Conservation (phyloP, 1,140 invertebrate genomes). For the Drosophila persimilis region DNA sequence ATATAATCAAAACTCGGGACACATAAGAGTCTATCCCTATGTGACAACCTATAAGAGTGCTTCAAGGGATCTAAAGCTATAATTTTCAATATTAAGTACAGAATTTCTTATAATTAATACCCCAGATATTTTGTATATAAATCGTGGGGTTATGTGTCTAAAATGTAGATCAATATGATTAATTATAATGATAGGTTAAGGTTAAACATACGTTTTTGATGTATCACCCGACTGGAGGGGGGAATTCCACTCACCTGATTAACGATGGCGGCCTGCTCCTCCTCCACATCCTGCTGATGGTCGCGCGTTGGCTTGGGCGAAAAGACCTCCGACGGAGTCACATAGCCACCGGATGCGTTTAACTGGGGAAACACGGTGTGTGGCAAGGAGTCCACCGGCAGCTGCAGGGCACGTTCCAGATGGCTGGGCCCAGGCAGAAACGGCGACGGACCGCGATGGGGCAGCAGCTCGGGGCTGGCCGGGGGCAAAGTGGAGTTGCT, state of each 20-base stretch:
- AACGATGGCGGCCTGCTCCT: slow-evolving; percentile 82
- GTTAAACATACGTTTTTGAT: background rate
- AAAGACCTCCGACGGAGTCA: slow-evolving; percentile 55
- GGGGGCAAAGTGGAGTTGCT: slow-evolving; percentile 66
- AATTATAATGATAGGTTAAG: background rate
- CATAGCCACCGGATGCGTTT: slow-evolving; percentile 78
- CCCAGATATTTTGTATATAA: no score
- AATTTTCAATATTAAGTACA: no score
- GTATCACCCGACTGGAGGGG: background rate
- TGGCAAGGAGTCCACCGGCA: slow-evolving; percentile 79
- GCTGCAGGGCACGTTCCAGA: slow-evolving; percentile 72
- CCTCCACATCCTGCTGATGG: slow-evolving; percentile 81
- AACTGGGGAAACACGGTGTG: slow-evolving; percentile 83
- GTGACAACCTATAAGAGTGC: no score
- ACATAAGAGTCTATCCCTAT: no score
- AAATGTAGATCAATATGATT: no score
- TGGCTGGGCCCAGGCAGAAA: slow-evolving; percentile 79
- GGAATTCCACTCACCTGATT: slow-evolving; percentile 80
- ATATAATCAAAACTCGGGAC: no score
- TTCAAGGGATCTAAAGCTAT: no score
- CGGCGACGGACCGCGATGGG: slow-evolving; percentile 78
- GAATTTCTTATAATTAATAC: no score
- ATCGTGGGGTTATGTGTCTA: no score
- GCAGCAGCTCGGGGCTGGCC: slow-evolving; percentile 55
- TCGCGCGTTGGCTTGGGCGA: slow-evolving; percentile 79